phyloP scores from a whole-genome alignment of 2,113 vertebrate genomes.

The Tinamus guttatus region DNA sequence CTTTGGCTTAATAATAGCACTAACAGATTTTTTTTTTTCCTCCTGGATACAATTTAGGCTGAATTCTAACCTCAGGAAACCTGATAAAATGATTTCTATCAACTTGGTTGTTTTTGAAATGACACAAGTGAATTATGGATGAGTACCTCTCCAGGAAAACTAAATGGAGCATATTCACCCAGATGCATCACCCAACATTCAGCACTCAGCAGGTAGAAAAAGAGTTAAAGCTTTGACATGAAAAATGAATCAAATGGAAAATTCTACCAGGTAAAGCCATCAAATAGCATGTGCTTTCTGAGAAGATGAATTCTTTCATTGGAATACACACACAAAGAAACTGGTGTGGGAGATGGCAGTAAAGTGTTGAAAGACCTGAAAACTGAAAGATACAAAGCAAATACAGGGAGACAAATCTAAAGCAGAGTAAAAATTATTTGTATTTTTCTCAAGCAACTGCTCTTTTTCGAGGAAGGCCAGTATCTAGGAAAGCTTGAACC shows the following conservation, averaged over 20 bases:
- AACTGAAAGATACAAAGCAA: not conserved
- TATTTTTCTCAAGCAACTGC: not conserved
- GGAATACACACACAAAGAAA: not conserved
- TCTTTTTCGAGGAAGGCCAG: not conserved
- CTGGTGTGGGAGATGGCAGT: not conserved
- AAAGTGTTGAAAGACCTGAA: not conserved
- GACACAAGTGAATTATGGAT: not conserved
- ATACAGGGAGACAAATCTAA: not conserved
- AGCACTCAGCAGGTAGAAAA: not conserved
- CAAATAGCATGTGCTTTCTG: not conserved
- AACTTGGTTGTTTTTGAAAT: not conserved
- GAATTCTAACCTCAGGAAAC: not conserved
- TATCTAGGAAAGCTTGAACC: not conserved
- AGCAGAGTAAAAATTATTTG: not conserved
- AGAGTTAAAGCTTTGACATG: not conserved
- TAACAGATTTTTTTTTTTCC: not conserved
- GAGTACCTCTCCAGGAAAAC: not conserved
- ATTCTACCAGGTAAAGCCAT: not conserved
- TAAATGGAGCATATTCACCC: not conserved
- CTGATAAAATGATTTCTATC: not conserved
- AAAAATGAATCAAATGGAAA: not conserved
- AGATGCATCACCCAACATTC: not conserved
- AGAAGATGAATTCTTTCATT: not conserved
- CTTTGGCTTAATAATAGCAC: not conserved
- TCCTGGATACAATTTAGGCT: not conserved